Percentiles rank a stretch among this genome's conserved stretches.
These are phyloP conservation scores for Platycheirus albimanus DNA, from an alignment of 2,888 invertebrate species.

Conservation along the genomic window DNA sequence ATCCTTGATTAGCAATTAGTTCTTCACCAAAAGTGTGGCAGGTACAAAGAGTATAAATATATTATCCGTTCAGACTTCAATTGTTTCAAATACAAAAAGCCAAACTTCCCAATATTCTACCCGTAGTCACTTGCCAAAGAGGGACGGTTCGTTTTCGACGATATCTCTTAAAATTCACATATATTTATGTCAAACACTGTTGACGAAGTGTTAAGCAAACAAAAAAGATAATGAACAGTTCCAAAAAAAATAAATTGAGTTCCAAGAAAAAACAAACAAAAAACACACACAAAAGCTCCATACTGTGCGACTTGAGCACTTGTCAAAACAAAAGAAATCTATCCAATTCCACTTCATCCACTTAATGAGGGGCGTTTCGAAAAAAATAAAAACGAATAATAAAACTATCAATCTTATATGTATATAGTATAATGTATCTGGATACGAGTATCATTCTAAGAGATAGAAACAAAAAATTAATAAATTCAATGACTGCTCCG, in stretches of 20 bases:
- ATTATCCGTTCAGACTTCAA: too few relatives aligned
- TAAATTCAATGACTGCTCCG: slow-evolving; percentile 15
- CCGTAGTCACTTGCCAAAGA: too few relatives aligned
- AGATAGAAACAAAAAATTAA: slow-evolving; percentile 9
- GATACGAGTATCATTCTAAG: neutral
- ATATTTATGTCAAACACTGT: slow-evolving; percentile 30
- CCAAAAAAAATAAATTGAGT: slow-evolving; percentile 27
- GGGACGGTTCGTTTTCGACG: too few relatives aligned
- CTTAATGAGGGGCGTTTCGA: slow-evolving; percentile 25
- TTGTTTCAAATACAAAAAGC: too few relatives aligned
- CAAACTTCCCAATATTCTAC: too few relatives aligned
- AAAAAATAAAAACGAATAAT: slow-evolving; percentile 34
- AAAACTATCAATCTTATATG: slow-evolving; percentile 47
- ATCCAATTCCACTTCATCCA: slow-evolving; percentile 1
- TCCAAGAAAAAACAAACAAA: slow-evolving; percentile 14
- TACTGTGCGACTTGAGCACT: slow-evolving; percentile 18
- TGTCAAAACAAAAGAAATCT: slow-evolving; percentile 42
- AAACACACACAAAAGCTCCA: slow-evolving; percentile 20
- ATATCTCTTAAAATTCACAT: slow-evolving; percentile 6
- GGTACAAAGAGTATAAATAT: too few relatives aligned
- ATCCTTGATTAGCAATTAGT: too few relatives aligned
- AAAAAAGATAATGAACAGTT: slow-evolving; percentile 11
- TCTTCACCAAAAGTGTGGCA: too few relatives aligned
- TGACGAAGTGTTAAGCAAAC: slow-evolving; percentile 26
- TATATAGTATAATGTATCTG: too few relatives aligned